phyloP scores from a whole-genome alignment of 2,113 vertebrate genomes.

The Plecturocebus donacophilus region DNA sequence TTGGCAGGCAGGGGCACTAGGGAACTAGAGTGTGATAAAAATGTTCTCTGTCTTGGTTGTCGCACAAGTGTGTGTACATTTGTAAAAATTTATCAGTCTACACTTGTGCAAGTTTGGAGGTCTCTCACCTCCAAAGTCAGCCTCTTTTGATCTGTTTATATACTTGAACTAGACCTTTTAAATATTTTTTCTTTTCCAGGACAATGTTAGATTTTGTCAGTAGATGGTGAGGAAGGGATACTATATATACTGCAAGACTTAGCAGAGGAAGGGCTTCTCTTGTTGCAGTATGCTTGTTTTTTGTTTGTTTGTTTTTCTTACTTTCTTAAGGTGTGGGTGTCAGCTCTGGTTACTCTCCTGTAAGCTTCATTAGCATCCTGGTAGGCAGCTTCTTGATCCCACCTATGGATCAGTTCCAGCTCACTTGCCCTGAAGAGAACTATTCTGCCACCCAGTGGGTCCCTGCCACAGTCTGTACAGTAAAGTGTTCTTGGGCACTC shows the following conservation, averaged over 20 bases:
- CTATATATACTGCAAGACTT: neutral
- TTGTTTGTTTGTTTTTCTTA: neutral
- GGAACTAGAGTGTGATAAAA: neutral
- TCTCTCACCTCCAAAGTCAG: neutral
- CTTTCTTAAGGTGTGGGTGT: neutral
- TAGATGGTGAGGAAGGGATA: neutral
- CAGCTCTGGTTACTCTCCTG: neutral
- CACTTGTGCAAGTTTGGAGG: accelerated
- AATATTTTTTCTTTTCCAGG: neutral
- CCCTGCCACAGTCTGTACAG: neutral
- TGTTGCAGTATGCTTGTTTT: neutral
- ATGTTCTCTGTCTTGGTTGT: neutral
- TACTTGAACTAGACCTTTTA: neutral
- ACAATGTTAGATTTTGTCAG: neutral
- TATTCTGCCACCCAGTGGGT: no score
- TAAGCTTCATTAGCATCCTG: neutral
- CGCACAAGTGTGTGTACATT: accelerated
- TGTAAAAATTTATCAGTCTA: accelerated
- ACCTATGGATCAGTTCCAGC: neutral
- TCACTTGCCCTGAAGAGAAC: neutral
- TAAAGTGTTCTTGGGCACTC: no score
- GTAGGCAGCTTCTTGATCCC: neutral
- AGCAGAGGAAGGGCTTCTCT: neutral
- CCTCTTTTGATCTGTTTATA: neutral
- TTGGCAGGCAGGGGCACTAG: neutral